phyloP scores from a whole-genome alignment of 2,113 vertebrate species.

The Cyanocitta stelleri region DNA sequence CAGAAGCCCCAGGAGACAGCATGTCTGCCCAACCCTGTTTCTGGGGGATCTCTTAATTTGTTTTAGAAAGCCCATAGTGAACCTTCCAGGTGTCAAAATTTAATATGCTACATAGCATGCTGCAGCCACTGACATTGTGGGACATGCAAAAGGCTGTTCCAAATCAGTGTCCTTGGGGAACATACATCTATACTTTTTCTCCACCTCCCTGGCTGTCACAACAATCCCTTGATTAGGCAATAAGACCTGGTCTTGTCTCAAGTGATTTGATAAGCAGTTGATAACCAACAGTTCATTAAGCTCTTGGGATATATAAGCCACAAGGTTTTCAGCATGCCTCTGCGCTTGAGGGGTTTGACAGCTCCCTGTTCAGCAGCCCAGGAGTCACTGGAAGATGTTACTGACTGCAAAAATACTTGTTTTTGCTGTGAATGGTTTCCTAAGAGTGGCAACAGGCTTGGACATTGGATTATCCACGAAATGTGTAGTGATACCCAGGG shows the following conservation, averaged over 20 bases:
- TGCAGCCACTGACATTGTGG: not conserved
- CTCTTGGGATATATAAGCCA: conserved; percentile 43
- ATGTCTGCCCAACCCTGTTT: conserved; percentile 45
- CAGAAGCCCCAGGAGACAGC: conserved; percentile 59
- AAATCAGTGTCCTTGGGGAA: not conserved
- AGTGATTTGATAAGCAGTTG: conserved; percentile 58
- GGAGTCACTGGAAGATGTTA: conserved; percentile 28
- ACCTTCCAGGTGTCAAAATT: conserved; percentile 39
- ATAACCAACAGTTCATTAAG: conserved; percentile 52
- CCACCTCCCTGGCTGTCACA: conserved; percentile 51
- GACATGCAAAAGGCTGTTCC: not conserved
- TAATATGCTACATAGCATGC: conserved; percentile 39
- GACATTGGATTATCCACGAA: conserved; percentile 86
- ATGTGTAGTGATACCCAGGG: conserved; percentile 81
- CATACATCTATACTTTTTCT: not conserved
- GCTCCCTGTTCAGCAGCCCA: not conserved
- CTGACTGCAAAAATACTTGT: not conserved
- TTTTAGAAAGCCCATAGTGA: conserved; percentile 31
- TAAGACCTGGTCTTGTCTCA: conserved; percentile 22
- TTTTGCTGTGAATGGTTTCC: not conserved
- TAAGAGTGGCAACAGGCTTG: conserved; percentile 58
- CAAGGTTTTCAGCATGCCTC: not conserved
- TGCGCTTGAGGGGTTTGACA: not conserved
- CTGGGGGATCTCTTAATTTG: conserved; percentile 14
- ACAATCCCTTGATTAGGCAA: conserved; percentile 48